Conservation (phyloP, 2,113 vertebrate genomes). For the Pteronura brasiliensis region DNA sequence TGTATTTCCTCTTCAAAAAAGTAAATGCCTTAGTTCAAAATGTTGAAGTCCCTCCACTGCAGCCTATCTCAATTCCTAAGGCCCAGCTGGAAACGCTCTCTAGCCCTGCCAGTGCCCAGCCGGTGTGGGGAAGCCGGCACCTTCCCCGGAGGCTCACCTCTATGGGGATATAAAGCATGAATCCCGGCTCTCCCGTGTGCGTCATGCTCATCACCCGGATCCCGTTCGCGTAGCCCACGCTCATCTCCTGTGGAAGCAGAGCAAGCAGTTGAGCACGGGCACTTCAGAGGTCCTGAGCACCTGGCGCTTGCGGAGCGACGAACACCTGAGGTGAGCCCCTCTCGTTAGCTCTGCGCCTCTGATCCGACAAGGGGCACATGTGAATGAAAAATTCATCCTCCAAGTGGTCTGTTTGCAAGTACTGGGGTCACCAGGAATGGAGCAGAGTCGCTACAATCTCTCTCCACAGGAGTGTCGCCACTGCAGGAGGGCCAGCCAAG, state of each 20-base stretch:
- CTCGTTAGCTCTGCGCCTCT: not conserved
- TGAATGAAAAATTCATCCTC: not conserved
- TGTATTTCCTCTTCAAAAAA: not conserved
- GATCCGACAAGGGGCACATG: not conserved
- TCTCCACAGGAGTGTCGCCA: not conserved
- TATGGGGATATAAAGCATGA: slow-evolving; percentile 98
- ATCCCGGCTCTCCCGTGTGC: slow-evolving; percentile 97
- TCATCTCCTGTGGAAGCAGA: slow-evolving; percentile 93
- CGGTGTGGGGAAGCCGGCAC: no score
- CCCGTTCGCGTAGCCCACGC: slow-evolving; percentile 97
- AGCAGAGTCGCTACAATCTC: not conserved
- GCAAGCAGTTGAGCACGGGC: slow-evolving; percentile 24
- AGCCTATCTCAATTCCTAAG: not conserved
- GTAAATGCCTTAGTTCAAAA: not conserved
- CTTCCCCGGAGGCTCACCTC: slow-evolving; percentile 85
- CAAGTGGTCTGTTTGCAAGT: not conserved
- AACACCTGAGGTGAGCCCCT: not conserved
- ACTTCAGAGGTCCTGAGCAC: not conserved
- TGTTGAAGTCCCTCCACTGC: not conserved
- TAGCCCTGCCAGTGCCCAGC: not conserved
- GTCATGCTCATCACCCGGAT: slow-evolving; percentile 99
- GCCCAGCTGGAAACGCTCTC: rapidly evolving
- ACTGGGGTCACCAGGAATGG: not conserved
- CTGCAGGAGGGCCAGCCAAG: not conserved
- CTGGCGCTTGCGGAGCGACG: rapidly evolving